phyloP scores from a whole-genome alignment of 2,888 invertebrate species.

The Harpalus rufipes region DNA sequence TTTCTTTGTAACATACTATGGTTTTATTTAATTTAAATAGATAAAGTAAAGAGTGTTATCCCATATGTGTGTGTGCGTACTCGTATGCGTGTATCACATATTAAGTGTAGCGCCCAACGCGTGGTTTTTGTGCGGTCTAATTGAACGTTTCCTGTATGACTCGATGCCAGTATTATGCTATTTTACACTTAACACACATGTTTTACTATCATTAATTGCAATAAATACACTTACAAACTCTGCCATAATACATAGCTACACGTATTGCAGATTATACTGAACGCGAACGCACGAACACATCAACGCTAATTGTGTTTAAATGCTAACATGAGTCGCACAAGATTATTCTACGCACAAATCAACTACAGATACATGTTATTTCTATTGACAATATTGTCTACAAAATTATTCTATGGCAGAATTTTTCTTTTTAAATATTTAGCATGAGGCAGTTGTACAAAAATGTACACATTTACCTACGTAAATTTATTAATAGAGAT shows the following conservation, averaged over 20 bases:
- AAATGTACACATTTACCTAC: too few species aligned
- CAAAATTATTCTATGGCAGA: too few species aligned
- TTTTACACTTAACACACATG: conserved; percentile 67
- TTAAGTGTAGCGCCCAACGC: conserved; percentile 35
- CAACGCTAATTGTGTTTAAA: conserved; percentile 41
- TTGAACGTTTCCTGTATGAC: conserved; percentile 66
- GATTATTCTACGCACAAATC: conserved; percentile 4
- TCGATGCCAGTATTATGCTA: conserved; percentile 66
- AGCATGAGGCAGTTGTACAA: too few species aligned
- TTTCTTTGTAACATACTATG: too few species aligned
- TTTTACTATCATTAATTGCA: conserved; percentile 66
- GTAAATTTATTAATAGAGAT: too few species aligned
- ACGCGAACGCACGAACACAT: conserved; percentile 28
- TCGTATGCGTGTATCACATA: neutral
- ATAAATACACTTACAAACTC: conserved; percentile 61
- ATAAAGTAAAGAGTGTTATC: too few species aligned
- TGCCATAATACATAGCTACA: conserved; percentile 58
- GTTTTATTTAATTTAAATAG: too few species aligned
- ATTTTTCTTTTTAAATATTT: too few species aligned
- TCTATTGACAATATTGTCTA: too few species aligned
- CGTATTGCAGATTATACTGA: conserved; percentile 54
- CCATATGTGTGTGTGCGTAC: too few species aligned
- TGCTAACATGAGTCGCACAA: conserved; percentile 9
- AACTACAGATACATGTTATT: neutral
- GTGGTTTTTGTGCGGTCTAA: conserved; percentile 60